phyloP scores from a whole-genome alignment of 2,797 vertebrate genomes.

The Clamator glandarius region DNA sequence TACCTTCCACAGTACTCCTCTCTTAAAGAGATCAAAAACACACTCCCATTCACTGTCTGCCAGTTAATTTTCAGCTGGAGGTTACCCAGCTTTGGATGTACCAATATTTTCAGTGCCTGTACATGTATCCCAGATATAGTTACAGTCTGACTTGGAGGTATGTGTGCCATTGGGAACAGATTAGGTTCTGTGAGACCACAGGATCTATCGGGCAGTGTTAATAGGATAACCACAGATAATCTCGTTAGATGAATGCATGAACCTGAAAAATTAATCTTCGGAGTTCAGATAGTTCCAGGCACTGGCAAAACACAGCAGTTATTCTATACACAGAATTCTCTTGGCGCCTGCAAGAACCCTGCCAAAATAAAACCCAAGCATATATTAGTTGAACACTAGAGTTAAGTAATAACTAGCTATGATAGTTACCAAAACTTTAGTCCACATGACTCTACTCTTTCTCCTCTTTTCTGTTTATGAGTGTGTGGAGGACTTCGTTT shows the following conservation, averaged over 20 bases:
- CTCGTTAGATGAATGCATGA: background rate
- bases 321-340: background rate
- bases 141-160: background rate
- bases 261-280: slow-evolving; percentile 10
- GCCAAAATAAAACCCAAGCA: background rate
- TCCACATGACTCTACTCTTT: background rate
- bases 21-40: background rate
- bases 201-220: background rate
- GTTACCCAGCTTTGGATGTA: background rate
- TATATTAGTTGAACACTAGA: background rate
- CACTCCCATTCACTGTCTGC: background rate
- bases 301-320: background rate
- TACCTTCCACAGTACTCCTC: background rate
- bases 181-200: background rate
- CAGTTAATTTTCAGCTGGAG: background rate
- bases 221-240: background rate
- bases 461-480: background rate
- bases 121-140: background rate
- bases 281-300: background rate
- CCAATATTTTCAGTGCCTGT: background rate
- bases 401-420: background rate
- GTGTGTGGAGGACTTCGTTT: background rate
- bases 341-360: background rate
- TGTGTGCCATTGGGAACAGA: background rate
- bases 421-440: background rate